These are phyloP conservation scores for Poecilia latipinna DNA, from an alignment of 2,113 vertebrate genomes.

Conservation along the genomic window DNA sequence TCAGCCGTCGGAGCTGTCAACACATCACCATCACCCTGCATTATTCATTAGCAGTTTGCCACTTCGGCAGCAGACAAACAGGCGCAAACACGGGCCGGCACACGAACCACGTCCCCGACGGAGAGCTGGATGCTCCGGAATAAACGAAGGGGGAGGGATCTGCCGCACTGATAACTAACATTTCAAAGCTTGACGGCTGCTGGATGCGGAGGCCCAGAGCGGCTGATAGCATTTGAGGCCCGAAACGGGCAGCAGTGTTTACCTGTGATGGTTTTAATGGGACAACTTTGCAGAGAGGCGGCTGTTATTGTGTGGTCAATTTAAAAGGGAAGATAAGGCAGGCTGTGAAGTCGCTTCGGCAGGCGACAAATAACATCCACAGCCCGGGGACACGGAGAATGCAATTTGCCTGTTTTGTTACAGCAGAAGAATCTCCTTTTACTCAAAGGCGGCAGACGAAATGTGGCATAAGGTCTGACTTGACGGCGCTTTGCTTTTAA, in stretches of 20 bases:
- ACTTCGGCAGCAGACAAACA: slow-evolving; percentile 47
- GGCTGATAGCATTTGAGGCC: slow-evolving; percentile 17
- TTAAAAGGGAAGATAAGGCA: slow-evolving; percentile 52
- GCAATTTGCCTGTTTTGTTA: slow-evolving; percentile 64
- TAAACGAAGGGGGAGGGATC: slow-evolving; percentile 46
- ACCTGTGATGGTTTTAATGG: slow-evolving; percentile 45
- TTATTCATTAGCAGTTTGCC: slow-evolving; percentile 82
- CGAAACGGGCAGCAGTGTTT: slow-evolving; percentile 30
- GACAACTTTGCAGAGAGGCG: slow-evolving; percentile 21
- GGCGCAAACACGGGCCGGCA: slow-evolving; percentile 6
- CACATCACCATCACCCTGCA: slow-evolving; percentile 80
- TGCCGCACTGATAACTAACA: slow-evolving; percentile 45
- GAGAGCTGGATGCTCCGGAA: slow-evolving; percentile 55
- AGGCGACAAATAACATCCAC: slow-evolving; percentile 43
- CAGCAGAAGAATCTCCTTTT: slow-evolving; percentile 46
- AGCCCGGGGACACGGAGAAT: slow-evolving; percentile 53
- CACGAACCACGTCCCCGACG: slow-evolving; percentile 9
- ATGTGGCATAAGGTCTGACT: slow-evolving; percentile 40
- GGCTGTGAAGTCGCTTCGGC: slow-evolving; percentile 37
- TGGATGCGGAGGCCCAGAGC: slow-evolving; percentile 2
- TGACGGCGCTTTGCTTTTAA: slow-evolving; percentile 16
- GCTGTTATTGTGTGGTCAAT: slow-evolving; percentile 46
- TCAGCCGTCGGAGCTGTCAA: slow-evolving; percentile 83
- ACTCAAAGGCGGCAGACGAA: slow-evolving; percentile 36
- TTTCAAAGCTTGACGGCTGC: slow-evolving; percentile 37